phyloP scores from a whole-genome alignment of 2,113 vertebrate species.

The Merops nubicus region DNA sequence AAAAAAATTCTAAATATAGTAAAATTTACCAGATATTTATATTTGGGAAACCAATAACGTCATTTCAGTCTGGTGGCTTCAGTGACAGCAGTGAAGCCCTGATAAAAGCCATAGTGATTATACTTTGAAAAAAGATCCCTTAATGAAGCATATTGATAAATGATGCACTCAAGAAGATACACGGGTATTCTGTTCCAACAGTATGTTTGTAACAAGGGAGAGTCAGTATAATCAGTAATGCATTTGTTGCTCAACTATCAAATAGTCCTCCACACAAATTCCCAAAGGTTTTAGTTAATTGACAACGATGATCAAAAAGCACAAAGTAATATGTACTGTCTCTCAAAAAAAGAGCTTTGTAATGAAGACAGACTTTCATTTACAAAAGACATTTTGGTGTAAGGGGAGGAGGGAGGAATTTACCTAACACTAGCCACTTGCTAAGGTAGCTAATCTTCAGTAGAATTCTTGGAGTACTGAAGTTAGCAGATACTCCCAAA shows the following conservation, averaged over 20 bases:
- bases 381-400: not conserved
- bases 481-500: not conserved
- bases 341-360: not conserved
- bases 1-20: not conserved
- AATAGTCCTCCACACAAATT: not conserved
- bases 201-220: accelerated
- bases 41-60: not conserved
- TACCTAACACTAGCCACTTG: not conserved
- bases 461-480: not conserved
- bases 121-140: not conserved
- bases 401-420: not conserved
- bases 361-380: not conserved
- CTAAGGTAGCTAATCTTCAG: not conserved
- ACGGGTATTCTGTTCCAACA: not conserved
- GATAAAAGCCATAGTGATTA: not conserved
- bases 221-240: not conserved
- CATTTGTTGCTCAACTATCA: not conserved
- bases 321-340: not conserved
- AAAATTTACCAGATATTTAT: not conserved
- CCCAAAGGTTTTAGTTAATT: not conserved
- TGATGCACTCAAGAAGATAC: not conserved
- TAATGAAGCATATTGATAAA: not conserved
- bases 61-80: not conserved
- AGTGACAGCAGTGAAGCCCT: not conserved
- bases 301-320: not conserved